Base-by-base conservation (phyloP, 2,113 vertebrate species). In the Craseonycteris thonglongyai region DNA sequence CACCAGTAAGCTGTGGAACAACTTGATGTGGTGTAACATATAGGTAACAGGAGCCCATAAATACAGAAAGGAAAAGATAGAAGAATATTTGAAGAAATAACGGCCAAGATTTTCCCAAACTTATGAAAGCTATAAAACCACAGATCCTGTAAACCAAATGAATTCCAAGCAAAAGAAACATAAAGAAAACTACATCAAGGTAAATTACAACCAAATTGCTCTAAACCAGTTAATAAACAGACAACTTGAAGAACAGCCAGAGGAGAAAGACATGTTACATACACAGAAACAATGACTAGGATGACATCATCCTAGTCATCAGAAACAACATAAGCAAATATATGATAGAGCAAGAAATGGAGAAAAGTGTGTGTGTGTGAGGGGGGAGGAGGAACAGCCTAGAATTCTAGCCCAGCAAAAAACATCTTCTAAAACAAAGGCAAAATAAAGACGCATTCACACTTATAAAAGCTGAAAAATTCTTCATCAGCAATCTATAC, bases 371-470 rank as follows among this genome's bases (percentile, higher is more conserved):
- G n/a, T n/a, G n/a, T n/a, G n/a, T n/a, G n/a, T n/a, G 47, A 4
- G 49, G 1, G 49, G 49, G 49, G 2, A 16, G 16, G 49, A 5
- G 4, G 18, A 75, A 47, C 26, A 76, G 28, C 22, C 42, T 51
- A 61, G 40, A 78, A 84, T 51, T 69, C n/a, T 69, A 84, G 83
- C 11, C 16, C 21, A 59, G 42, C 19, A 93, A 80, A 80, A 93
- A 93, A 71, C 58, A 45, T 54, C n/a, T 90, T 90, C 68, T 38
- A 90, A 68, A 90, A 81, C 81, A 51, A 84, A 84, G n/a, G 71
- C 28, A 11, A 82, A 82, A 49, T 79, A 66, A 78, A 79, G 38
- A 79, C 30, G 40, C 66, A 66, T 68, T 81, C 30, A 72, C 42
- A 83, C n/a, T 63, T 49, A 63, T 21, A 63, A 83, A 74, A 63